These are phyloP conservation scores for Drosophila virilis DNA, from an alignment of 1,140 invertebrate genomes.

Conservation along the genomic window DNA sequence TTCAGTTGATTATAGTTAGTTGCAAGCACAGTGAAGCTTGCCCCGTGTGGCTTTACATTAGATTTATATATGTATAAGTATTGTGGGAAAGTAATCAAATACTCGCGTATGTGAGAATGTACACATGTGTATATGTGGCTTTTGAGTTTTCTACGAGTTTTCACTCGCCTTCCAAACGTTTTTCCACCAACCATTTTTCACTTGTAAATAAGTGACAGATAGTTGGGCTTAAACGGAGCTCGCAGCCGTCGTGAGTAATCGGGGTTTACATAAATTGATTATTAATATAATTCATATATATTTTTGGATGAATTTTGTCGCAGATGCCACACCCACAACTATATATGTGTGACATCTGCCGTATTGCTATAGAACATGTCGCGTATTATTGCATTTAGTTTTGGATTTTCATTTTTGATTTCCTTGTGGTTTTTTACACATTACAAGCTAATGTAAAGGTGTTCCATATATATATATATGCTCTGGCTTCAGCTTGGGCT, in stretches of 20 bases:
- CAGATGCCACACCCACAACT: too few relatives aligned
- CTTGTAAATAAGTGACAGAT: constrained; percentile 10
- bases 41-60: constrained; percentile 18
- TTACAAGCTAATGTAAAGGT: constrained; percentile 63
- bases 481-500: background rate
- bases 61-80: constrained; percentile 9
- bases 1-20: constrained; percentile 6
- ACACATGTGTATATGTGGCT: constrained; percentile 1
- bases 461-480: constrained; percentile 9
- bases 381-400: constrained; percentile 18
- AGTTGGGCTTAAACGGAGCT: too few relatives aligned
- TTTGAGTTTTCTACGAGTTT: background rate
- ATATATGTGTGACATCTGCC: background rate
- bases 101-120: background rate
- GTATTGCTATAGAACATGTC: constrained; percentile 1
- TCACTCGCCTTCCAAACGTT: background rate
- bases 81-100: constrained; percentile 2
- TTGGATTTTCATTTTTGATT: constrained; percentile 4
- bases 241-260: too few relatives aligned
- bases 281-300: too few relatives aligned
- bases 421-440: constrained; percentile 8
- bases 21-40: constrained; percentile 16
- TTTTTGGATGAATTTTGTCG: too few relatives aligned
- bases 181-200: background rate
- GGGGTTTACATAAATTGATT: too few relatives aligned